Percentiles rank a stretch among this genome's conserved stretches.
phyloP scores from a whole-genome alignment of 1,140 invertebrate genomes.

The Tetranychus cinnabarinus region DNA sequence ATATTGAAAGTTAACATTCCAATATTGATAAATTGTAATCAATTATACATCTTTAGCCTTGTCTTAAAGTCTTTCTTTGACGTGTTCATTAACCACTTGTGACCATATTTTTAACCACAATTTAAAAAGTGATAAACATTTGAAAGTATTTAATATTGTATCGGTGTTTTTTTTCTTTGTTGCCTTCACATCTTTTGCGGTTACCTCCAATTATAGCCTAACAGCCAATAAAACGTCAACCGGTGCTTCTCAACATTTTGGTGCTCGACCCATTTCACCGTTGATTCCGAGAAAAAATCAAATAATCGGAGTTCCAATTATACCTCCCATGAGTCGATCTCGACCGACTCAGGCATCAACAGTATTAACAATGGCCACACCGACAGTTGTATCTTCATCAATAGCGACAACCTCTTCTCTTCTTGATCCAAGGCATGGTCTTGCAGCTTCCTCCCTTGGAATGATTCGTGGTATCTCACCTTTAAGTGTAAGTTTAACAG shows the following conservation, averaged over 20 bases:
- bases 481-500: background rate
- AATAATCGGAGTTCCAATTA: background rate
- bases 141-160: too few relatives aligned
- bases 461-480: background rate
- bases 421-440: background rate
- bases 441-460: too few relatives aligned
- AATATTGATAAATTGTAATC: too few relatives aligned
- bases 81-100: too few relatives aligned
- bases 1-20: too few relatives aligned
- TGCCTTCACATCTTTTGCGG: too few relatives aligned
- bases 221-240: background rate
- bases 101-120: too few relatives aligned
- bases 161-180: too few relatives aligned
- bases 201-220: too few relatives aligned
- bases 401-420: background rate
- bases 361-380: background rate
- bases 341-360: background rate
- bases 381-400: background rate
- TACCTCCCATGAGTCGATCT: background rate
- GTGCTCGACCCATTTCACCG: background rate
- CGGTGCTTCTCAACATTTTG: background rate
- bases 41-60: too few relatives aligned
- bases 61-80: too few relatives aligned
- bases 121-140: too few relatives aligned
- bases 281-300: background rate